Percentiles rank a stretch among this genome's conserved stretches.
phyloP scores from a whole-genome alignment of 2,888 invertebrate genomes.

The Amblyjoppa fuscipennis region DNA sequence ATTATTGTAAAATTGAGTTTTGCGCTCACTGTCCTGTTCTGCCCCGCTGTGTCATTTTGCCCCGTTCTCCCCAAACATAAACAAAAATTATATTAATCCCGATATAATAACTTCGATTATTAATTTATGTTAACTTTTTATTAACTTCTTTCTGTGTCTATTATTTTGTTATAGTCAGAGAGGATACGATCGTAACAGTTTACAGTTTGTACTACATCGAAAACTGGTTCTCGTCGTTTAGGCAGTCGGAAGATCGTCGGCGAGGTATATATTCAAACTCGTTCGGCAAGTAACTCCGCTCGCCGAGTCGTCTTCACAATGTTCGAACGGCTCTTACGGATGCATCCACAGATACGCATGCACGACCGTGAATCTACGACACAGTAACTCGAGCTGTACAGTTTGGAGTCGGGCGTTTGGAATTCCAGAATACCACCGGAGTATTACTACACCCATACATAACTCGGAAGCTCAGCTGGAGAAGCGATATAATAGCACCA shows the following conservation, averaged over 20 bases:
- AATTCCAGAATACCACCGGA: neutral
- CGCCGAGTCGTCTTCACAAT: neutral
- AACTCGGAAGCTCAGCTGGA: neutral
- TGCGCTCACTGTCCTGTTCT: too few species aligned
- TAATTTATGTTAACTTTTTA: too few species aligned
- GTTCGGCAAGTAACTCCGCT: slow-evolving; percentile 16
- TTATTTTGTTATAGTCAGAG: neutral
- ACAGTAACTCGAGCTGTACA: slow-evolving; percentile 3
- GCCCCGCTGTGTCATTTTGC: too few species aligned
- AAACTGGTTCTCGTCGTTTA: neutral
- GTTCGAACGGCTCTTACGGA: neutral
- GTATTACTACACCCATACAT: slow-evolving; percentile 5
- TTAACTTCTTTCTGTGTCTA: too few species aligned
- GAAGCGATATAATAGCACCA: neutral
- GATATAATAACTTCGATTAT: too few species aligned
- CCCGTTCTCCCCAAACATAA: too few species aligned
- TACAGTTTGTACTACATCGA: neutral
- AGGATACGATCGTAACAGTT: neutral
- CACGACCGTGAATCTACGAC: neutral
- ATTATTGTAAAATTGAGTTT: too few species aligned
- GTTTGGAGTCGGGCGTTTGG: neutral
- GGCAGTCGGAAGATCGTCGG: neutral
- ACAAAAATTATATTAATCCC: too few species aligned
- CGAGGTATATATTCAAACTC: slow-evolving; percentile 4
- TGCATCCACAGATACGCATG: neutral